A percentile compares a stretch with the other conserved stretches of the same genome.
phyloP scores from a whole-genome alignment of 2,888 invertebrate species.

The Allacma fusca region DNA sequence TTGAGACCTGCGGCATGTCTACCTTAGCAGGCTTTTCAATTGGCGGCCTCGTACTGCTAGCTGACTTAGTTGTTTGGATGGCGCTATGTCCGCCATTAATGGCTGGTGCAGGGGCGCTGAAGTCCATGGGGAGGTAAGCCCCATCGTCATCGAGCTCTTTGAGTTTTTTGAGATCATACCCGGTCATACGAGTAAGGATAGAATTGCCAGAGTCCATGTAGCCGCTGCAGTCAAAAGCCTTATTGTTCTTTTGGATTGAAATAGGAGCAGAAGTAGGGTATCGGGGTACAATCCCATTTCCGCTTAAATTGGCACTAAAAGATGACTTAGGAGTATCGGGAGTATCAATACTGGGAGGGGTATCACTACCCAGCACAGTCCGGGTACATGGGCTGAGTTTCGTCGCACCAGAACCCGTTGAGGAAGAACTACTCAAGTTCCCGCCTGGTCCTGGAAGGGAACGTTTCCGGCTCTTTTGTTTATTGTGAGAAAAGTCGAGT shows the following conservation, averaged over 20 bases:
- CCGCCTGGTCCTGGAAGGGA: conserved; percentile 58
- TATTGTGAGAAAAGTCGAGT: conserved; percentile 59
- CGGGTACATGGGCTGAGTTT: conserved; percentile 57
- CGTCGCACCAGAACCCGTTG: conserved; percentile 48
- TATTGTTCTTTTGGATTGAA: conserved; percentile 51
- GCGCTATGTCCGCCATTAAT: neutral
- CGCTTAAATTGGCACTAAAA: conserved; percentile 30
- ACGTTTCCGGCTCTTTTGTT: conserved; percentile 56
- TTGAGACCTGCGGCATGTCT: neutral
- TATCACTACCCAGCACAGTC: conserved; percentile 45
- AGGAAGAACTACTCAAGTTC: conserved; percentile 50
- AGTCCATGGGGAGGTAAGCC: conserved; percentile 60
- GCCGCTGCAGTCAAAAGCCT: conserved; percentile 43
- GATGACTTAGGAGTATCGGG: conserved; percentile 40
- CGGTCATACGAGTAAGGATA: conserved; percentile 58
- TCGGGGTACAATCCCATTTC: conserved; percentile 39
- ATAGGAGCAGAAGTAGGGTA: conserved; percentile 59
- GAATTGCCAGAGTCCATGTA: conserved; percentile 47
- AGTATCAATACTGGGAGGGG: conserved; percentile 44
- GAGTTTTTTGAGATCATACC: conserved; percentile 61
- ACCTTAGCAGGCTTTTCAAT: neutral
- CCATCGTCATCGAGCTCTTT: conserved; percentile 59
- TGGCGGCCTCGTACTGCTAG: neutral
- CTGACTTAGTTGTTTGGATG: neutral
- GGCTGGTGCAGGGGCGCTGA: conserved; percentile 32